Percentiles rank a stretch among this genome's conserved stretches.
Conservation (phyloP, 2,888 invertebrate genomes). For the Siphonodentalium dalli region DNA sequence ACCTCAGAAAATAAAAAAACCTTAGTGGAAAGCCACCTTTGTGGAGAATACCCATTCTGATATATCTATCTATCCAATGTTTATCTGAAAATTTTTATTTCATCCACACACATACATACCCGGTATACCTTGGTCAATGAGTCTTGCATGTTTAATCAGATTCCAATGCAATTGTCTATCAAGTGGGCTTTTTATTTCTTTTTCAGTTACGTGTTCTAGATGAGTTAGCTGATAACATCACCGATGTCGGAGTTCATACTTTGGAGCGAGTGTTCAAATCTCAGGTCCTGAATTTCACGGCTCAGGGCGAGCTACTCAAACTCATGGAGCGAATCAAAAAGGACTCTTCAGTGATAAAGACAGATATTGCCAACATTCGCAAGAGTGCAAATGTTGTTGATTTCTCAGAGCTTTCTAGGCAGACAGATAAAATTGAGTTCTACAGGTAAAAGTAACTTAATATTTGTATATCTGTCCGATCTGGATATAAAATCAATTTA, state of each 20-base stretch:
- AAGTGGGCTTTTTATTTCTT: background rate
- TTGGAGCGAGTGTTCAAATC: constrained; percentile 31
- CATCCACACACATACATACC: too few species aligned
- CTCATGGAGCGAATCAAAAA: constrained; percentile 32
- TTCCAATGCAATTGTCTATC: too few species aligned
- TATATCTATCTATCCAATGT: too few species aligned
- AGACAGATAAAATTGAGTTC: constrained; percentile 32
- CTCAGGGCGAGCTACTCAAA: constrained; percentile 19
- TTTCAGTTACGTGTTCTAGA: constrained; percentile 34
- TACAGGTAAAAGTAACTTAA: constrained; percentile 31
- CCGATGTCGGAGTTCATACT: constrained; percentile 26
- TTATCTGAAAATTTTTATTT: too few species aligned
- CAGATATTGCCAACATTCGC: constrained; percentile 30
- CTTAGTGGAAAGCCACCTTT: too few species aligned
- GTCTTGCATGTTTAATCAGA: too few species aligned
- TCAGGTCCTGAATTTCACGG: constrained; percentile 30
- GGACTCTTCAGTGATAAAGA: constrained; percentile 26
- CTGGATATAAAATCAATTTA: too few species aligned
- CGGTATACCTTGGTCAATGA: too few species aligned
- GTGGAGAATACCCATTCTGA: too few species aligned
- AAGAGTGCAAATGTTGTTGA: constrained; percentile 26
- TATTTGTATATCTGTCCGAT: too few species aligned
- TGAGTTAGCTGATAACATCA: constrained; percentile 25
- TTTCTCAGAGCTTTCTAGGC: constrained; percentile 27
- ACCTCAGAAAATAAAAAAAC: too few species aligned